Percentiles rank a stretch among this genome's conserved stretches.
Conservation (phyloP, 2,113 vertebrate genomes). For the Sula dactylatra region DNA sequence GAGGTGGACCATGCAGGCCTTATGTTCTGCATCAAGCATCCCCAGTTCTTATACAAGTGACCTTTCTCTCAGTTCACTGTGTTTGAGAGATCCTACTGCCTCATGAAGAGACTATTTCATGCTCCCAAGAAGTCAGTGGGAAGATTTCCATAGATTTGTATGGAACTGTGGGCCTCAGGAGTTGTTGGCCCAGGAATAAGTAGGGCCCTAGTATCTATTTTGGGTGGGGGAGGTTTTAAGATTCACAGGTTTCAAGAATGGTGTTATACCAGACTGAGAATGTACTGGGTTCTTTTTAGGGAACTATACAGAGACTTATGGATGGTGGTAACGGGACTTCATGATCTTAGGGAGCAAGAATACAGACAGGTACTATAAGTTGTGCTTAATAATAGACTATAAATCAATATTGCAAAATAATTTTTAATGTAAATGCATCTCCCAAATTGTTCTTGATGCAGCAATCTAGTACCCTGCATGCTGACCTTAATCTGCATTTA, state of each 20-base stretch:
- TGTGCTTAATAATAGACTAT: background rate
- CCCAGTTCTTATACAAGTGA: background rate
- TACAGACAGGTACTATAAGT: constrained; percentile 39
- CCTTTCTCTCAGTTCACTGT: background rate
- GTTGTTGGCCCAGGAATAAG: background rate
- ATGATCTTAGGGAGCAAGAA: constrained; percentile 26
- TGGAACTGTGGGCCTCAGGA: background rate
- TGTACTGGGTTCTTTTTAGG: background rate
- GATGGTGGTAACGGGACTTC: constrained; percentile 34
- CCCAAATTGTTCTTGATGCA: background rate
- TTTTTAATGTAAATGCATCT: background rate
- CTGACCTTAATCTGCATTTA: background rate
- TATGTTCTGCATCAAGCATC: background rate
- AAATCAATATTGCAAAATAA: background rate
- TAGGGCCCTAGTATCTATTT: background rate
- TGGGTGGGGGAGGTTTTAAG: background rate
- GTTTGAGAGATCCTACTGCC: background rate
- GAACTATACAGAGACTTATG: background rate
- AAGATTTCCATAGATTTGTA: background rate
- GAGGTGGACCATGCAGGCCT: background rate
- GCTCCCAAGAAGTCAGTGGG: background rate
- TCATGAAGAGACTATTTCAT: background rate
- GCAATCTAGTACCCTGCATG: background rate
- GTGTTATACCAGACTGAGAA: background rate
- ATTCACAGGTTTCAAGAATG: background rate